These are phyloP conservation scores for Myzus persicae DNA, from an alignment of 1,140 invertebrate genomes.

Conservation along the genomic window DNA sequence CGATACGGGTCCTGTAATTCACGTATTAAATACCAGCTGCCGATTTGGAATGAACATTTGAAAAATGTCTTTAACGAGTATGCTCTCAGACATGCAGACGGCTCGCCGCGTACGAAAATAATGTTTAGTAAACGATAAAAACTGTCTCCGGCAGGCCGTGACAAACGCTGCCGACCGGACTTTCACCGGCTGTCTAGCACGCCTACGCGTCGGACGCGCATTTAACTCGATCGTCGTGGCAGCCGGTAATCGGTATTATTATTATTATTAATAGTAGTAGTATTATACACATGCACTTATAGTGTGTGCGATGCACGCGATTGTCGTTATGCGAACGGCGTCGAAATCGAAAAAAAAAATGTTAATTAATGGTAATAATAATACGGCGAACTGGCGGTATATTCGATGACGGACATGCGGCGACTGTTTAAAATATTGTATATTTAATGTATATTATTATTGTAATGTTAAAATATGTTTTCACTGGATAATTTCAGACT, in stretches of 20 bases:
- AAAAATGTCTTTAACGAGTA: neutral
- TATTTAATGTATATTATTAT: no score
- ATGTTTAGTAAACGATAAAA: neutral
- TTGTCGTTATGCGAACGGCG: neutral
- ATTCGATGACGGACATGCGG: neutral
- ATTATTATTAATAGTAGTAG: no score
- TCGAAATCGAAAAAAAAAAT: neutral
- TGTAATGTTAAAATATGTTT: neutral
- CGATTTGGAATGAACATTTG: neutral
- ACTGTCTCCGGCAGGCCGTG: conserved; percentile 19
- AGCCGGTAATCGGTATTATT: neutral
- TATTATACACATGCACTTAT: neutral
- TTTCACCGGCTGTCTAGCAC: neutral
- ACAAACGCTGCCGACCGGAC: neutral
- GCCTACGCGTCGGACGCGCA: neutral
- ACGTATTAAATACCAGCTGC: neutral
- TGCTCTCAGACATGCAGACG: neutral
- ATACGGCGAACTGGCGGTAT: neutral
- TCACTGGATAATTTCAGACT: neutral
- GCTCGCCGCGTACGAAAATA: neutral
- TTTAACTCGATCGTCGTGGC: neutral
- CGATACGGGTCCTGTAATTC: no score
- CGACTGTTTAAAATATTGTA: neutral
- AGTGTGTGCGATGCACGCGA: neutral
- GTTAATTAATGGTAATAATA: neutral